Base-by-base conservation (phyloP, 2,113 vertebrate species). In the Mesoclemmys tuberculata region DNA sequence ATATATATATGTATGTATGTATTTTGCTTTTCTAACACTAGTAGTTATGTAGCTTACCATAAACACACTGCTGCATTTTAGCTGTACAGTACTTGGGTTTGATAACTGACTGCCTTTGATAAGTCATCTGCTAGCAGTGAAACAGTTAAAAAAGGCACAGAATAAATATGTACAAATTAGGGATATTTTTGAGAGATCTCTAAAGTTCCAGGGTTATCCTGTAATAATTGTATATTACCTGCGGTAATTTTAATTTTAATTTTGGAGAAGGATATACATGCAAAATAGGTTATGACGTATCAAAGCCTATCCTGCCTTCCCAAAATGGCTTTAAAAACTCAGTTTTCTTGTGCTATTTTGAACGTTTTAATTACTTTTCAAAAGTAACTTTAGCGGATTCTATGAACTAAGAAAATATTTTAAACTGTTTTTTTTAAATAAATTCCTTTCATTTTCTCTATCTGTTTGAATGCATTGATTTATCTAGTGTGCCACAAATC, bases 141-240 rank as follows among this genome's bases (percentile, higher is more conserved):
- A 95, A 90, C 78, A 48, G 80, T 95, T 97, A 91, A 94, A 95
- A 93, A 86, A 82, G 10, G 77, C 38, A 26, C 49, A 78, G n/a
- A 8, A 27, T 68, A 75, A 88, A 87, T 86, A 8, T 0, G 0
- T 22, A 55, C 10, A 46, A 84, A 56, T 81, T 6, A 29, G 54
- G 52, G 44, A 93, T 82, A 93, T 87, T 19, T 46, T 11, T 80
- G 31, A 27, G 31, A 80, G 12, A 14, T 44, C 16, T 10, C 35
- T 82, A 92, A 89, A 29, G 10, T 10, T 24, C 8, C 48, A 27
- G 24, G 68, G 24, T 82, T 16, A 68, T 61, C 48, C 19, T 58
- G 48, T 38, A 87, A 24, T 6, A 71, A 18, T 35, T 51, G 19
- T 56, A 80, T 31, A 46, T 82, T 92, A 18, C 44, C 24, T 74